Evolutionary conservation across 2,888 invertebrate genomes (phyloP).

Genomic region (Leptinotarsa haldemani): DNA sequence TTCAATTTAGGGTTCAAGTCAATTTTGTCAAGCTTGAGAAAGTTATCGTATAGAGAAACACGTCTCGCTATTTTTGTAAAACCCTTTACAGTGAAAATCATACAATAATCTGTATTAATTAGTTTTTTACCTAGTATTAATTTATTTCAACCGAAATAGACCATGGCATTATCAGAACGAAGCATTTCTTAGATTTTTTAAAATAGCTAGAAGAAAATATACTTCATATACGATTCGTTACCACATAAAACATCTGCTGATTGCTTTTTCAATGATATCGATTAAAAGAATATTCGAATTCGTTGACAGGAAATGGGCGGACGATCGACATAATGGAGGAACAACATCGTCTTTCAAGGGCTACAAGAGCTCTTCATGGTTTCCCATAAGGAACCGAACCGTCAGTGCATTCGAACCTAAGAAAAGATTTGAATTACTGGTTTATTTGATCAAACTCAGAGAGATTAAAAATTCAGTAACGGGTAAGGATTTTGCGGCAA

Average conservation of each 20-base stretch:
- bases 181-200: neutral
- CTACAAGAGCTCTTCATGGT: slow-evolving; percentile 2
- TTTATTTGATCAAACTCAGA: neutral
- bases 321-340: slow-evolving; percentile 9
- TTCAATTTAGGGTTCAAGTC: too few relatives aligned
- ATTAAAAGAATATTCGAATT: slow-evolving; percentile 21
- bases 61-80: too few relatives aligned
- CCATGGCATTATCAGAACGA: too few relatives aligned
- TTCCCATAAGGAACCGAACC: neutral
- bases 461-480: neutral
- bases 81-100: too few relatives aligned
- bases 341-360: slow-evolving; percentile 12
- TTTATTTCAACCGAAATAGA: too few relatives aligned
- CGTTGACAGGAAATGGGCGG: slow-evolving; percentile 23
- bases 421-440: neutral
- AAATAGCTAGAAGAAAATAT: neutral
- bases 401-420: neutral
- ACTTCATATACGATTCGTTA: neutral
- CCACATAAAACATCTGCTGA: neutral
- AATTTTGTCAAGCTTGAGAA: too few relatives aligned
- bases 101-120: too few relatives aligned
- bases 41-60: too few relatives aligned
- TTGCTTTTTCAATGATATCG: slow-evolving; percentile 1
- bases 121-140: too few relatives aligned
- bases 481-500: too few relatives aligned